Conservation (phyloP, 1,140 invertebrate species). For the Drosophila nebulosa region DNA sequence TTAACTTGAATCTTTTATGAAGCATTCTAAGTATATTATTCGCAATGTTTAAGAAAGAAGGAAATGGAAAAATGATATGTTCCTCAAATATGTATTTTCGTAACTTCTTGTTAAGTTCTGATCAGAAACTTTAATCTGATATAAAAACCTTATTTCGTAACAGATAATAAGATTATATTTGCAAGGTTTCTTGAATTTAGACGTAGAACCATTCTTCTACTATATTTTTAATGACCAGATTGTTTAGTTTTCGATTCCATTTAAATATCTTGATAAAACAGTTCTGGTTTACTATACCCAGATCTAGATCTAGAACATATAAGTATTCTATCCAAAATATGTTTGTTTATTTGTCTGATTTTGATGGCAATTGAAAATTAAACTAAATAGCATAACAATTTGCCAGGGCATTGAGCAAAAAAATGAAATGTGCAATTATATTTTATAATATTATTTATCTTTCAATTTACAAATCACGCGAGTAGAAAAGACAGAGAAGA, state of each 20-base stretch:
- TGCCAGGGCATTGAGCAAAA: conserved; percentile 8
- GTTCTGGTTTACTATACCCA: too few species aligned
- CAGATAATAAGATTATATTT: background rate
- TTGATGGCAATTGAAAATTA: background rate
- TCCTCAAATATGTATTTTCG: too few species aligned
- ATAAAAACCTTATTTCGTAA: background rate
- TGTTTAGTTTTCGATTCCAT: background rate
- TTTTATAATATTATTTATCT: background rate
- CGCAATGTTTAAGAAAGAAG: too few species aligned
- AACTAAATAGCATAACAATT: conserved; percentile 1
- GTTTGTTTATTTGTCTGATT: background rate
- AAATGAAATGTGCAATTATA: conserved; percentile 27
- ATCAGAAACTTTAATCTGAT: background rate
- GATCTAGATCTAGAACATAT: background rate
- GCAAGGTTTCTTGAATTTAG: too few species aligned
- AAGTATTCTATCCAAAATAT: background rate
- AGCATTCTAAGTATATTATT: too few species aligned
- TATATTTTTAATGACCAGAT: too few species aligned
- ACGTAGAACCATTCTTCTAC: too few species aligned
- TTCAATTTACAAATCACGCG: conserved; percentile 39
- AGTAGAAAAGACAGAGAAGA: background rate
- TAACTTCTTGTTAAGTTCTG: too few species aligned
- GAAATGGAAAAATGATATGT: too few species aligned
- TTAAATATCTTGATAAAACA: too few species aligned
- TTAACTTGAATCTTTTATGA: too few species aligned